Conservation (phyloP, 2,888 invertebrate species). For the Drosophila putrida region DNA sequence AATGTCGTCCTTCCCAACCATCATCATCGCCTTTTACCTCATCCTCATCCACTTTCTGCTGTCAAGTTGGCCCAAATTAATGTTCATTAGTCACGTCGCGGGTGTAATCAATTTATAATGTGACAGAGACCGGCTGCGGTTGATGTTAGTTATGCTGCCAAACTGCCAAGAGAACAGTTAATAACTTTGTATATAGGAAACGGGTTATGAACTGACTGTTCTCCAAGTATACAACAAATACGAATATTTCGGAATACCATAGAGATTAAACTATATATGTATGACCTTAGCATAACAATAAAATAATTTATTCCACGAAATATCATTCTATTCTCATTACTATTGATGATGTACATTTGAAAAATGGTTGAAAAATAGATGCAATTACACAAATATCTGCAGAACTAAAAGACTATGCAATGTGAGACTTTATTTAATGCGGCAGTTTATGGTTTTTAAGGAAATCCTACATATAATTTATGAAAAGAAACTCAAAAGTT, state of each 20-base stretch:
- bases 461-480: too few relatives aligned
- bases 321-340: too few relatives aligned
- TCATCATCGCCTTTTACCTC: neutral
- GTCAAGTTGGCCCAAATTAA: slow-evolving; percentile 72
- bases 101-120: slow-evolving; percentile 73
- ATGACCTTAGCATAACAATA: too few relatives aligned
- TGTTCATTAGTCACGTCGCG: slow-evolving; percentile 75
- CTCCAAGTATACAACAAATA: neutral
- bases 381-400: too few relatives aligned
- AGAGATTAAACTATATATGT: neutral
- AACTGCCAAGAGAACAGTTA: slow-evolving; percentile 36
- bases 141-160: slow-evolving; percentile 55
- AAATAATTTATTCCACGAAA: neutral
- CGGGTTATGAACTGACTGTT: slow-evolving; percentile 6
- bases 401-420: too few relatives aligned
- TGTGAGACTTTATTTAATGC: too few relatives aligned
- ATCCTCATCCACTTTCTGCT: slow-evolving; percentile 26
- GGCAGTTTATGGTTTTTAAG: too few relatives aligned
- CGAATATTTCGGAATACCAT: slow-evolving; percentile 2
- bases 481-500: neutral
- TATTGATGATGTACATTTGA: too few relatives aligned
- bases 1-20: neutral
- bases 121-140: slow-evolving; percentile 64
- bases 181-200: slow-evolving; percentile 27
- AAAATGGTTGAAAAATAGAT: too few relatives aligned